Evolutionary conservation across 2,888 invertebrate species (phyloP).

Genomic region (Agrochola macilenta): DNA sequence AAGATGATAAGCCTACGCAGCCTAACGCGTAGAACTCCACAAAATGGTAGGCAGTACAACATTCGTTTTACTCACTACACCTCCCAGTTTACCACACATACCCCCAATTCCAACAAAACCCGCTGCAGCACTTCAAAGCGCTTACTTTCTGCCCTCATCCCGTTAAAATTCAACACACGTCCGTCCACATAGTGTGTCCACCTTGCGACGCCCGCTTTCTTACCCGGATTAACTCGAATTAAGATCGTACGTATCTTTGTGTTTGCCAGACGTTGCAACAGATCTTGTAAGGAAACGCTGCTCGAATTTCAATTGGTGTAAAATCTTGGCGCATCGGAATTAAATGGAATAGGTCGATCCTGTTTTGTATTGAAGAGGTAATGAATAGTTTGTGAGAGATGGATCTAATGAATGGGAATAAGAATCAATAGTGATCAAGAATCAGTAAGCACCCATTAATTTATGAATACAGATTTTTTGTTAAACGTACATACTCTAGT

Average conservation of each 20-base stretch:
- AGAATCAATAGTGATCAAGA: neutral
- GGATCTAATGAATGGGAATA: conserved; percentile 11
- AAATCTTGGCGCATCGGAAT: conserved; percentile 60
- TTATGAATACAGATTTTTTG: neutral
- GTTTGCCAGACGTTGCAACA: conserved; percentile 78
- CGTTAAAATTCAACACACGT: conserved; percentile 80
- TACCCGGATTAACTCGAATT: conserved; percentile 87
- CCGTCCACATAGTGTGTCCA: conserved; percentile 81
- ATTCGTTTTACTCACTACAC: neutral
- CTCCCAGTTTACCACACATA: conserved; percentile 32
- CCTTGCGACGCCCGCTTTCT: conserved; percentile 83
- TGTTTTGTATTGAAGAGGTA: conserved; percentile 37
- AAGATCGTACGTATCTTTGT: conserved; percentile 86
- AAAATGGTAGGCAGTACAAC: neutral
- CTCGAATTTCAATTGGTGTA: conserved; percentile 67
- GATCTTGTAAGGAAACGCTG: conserved; percentile 70
- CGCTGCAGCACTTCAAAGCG: conserved; percentile 48
- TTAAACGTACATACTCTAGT: neutral
- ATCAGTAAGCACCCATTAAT: neutral
- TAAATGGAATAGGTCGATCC: conserved; percentile 52
- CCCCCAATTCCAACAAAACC: conserved; percentile 27
- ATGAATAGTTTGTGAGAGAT: conserved; percentile 32
- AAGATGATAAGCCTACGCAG: neutral
- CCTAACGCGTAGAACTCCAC: no score
- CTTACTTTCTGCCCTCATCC: conserved; percentile 67